These are phyloP conservation scores for Bruchidius siliquastri DNA, from an alignment of 2,888 invertebrate genomes.

Conservation along the genomic window DNA sequence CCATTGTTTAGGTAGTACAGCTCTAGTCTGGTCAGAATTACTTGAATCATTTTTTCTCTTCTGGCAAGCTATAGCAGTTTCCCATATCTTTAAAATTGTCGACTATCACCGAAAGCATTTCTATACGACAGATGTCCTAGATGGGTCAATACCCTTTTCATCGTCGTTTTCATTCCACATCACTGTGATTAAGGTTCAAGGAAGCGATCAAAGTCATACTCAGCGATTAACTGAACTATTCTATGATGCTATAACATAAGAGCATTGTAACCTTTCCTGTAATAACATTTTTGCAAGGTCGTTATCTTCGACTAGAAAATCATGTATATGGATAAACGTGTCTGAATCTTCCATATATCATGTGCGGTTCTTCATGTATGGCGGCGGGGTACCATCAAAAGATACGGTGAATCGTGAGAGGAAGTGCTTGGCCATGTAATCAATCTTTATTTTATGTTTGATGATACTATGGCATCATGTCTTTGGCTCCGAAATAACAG, in stretches of 20 bases:
- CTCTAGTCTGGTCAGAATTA: too few species aligned
- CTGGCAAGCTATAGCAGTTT: too few species aligned
- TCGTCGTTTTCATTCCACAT: neutral
- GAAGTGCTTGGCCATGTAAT: neutral
- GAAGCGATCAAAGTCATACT: neutral
- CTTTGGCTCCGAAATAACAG: neutral
- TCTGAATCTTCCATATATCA: neutral
- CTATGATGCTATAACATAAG: neutral
- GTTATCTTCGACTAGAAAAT: neutral
- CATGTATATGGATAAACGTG: neutral
- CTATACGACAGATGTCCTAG: too few species aligned
- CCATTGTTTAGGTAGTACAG: too few species aligned
- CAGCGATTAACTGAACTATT: neutral
- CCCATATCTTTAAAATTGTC: too few species aligned
- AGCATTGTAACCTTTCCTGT: neutral
- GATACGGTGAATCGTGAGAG: neutral
- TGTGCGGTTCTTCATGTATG: neutral
- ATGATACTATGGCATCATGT: neutral
- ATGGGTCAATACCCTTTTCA: neutral
- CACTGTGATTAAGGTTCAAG: neutral
- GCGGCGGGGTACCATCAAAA: neutral
- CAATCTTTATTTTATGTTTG: neutral
- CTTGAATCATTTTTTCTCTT: too few species aligned
- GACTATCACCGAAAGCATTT: too few species aligned
- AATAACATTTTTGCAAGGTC: neutral